Conservation (phyloP, 2,888 invertebrate genomes). For the Ochropleura leucogaster region DNA sequence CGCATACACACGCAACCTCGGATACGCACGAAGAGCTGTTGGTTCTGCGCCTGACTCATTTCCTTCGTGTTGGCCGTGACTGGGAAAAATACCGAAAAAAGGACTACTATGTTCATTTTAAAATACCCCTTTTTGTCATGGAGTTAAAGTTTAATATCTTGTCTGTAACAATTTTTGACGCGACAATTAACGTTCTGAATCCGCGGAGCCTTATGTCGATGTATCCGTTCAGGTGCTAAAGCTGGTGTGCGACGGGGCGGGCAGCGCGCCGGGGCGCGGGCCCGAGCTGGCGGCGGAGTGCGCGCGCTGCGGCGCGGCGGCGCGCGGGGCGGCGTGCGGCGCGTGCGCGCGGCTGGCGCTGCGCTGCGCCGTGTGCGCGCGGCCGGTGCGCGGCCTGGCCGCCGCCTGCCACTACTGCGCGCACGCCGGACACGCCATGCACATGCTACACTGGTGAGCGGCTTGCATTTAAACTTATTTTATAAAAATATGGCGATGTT, state of each 20-base stretch:
- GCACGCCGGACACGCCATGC: conserved; percentile 97
- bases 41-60: no score
- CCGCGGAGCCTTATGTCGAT: background rate
- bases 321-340: conserved; percentile 92
- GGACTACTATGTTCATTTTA: no score
- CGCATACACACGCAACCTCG: no score
- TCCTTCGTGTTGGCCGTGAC: no score
- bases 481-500: background rate
- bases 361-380: conserved; percentile 95
- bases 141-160: no score
- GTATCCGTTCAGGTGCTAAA: conserved; percentile 88
- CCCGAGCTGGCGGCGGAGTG: conserved; percentile 94
- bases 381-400: conserved; percentile 95
- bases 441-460: conserved; percentile 94
- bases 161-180: no score
- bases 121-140: no score
- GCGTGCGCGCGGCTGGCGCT: conserved; percentile 94
- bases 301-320: conserved; percentile 91
- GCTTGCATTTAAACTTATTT: background rate
- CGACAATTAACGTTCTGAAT: no score
- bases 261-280: conserved; percentile 90
- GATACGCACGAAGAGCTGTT: no score
- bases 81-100: no score
- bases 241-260: conserved; percentile 83
- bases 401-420: conserved; percentile 97